Base-by-base conservation (phyloP, 2,797 vertebrate genomes). In the Knipowitschia caucasica region DNA sequence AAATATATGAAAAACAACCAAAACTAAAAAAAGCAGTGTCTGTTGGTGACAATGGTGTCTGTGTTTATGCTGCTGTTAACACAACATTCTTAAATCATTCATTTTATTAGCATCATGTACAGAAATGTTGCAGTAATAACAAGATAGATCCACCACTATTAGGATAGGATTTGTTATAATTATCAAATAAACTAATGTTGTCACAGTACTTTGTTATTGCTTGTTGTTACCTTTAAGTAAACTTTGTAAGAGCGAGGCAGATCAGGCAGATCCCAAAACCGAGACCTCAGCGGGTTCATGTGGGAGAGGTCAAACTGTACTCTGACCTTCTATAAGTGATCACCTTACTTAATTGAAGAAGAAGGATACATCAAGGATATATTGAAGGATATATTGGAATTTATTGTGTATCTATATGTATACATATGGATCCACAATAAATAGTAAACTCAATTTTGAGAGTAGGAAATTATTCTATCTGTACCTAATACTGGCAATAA, bases 211-310 rank as follows among this genome's bases (percentile, higher is more conserved):
- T 7, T 17, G 17, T 8, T 10, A 21, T 39, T 11, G 20, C 36
- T 39, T 11, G 20, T 18, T 21, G 15, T 21, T 21, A 21, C 4
- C 36, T 4, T 21, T 17, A 18, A 21, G 36, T 3, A 21, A 39
- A 39, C 12, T 18, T 2, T 39, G 36, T 20, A 15, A 38, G 17
- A 39, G 21, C 17, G 8, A 86, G 86, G 90, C 88, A 85, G 74
- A 78, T 75, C 71, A 0, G 71, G 60, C 69, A 50, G 80, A 68
- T 90, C 86, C 87, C 76, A 75, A 90, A 88, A 89, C 73, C 53
- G 70, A 59, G 72, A 75, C 59, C 83, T 65, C 65, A 63, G 52
- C 35, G 62, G 69, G 75, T 68, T 60, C 61, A 59, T 55, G 34
- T 50, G 59, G 33, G 47, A 60, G 62, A 63, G 58, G 39, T 52